A percentile compares a stretch with the other conserved stretches of the same genome.
Evolutionary conservation across 2,113 vertebrate species (phyloP).

Genomic region (Phyllopteryx taeniolatus): DNA sequence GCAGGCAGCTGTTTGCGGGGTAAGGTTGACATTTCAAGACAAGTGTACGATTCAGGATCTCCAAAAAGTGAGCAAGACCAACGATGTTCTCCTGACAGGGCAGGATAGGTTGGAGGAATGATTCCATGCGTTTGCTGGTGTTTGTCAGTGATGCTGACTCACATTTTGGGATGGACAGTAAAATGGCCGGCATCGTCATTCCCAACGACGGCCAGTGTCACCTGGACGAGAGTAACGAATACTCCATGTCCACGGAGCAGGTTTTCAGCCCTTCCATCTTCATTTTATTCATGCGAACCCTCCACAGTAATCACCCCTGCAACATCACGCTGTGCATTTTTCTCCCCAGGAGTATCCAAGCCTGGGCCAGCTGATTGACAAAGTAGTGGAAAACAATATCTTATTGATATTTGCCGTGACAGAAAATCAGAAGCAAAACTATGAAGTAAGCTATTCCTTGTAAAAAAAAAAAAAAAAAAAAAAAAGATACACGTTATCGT

Average conservation of each 20-base stretch:
- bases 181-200: slow-evolving; percentile 92
- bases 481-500: neutral
- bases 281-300: neutral
- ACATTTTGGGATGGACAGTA: slow-evolving; percentile 98
- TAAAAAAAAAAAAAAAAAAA: neutral
- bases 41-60: neutral
- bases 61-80: neutral
- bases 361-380: slow-evolving; percentile 93
- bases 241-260: slow-evolving; percentile 86
- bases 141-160: slow-evolving; percentile 96
- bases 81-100: slow-evolving; percentile 73
- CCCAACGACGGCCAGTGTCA: slow-evolving; percentile 95
- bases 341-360: slow-evolving; percentile 90
- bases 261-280: slow-evolving; percentile 65
- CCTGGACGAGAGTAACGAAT: slow-evolving; percentile 90
- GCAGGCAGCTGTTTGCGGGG: slow-evolving; percentile 97
- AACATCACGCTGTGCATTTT: neutral
- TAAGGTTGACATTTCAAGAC: slow-evolving; percentile 51
- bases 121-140: slow-evolving; percentile 92
- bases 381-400: slow-evolving; percentile 92
- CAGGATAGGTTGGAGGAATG: slow-evolving; percentile 95
- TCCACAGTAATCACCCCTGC: neutral
- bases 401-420: slow-evolving; percentile 95
- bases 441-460: slow-evolving; percentile 78
- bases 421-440: slow-evolving; percentile 77